Evolutionary conservation across 2,888 invertebrate species (phyloP).

Genomic region (Exephanes ischioxanthus): DNA sequence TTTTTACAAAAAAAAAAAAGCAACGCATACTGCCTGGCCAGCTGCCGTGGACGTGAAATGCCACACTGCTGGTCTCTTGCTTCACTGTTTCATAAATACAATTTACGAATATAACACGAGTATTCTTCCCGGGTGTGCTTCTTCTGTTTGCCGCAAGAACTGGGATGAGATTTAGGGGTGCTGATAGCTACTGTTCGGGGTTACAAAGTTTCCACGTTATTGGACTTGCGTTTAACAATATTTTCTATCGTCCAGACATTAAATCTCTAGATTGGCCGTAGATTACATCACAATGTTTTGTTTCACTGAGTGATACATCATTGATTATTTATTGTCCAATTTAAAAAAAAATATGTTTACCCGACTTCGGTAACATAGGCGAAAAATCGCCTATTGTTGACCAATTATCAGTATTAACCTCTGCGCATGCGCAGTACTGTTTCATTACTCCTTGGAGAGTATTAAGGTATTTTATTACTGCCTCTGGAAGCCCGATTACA

Average conservation of each 20-base stretch:
- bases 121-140: background rate
- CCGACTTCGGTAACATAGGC: too few relatives aligned
- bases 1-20: background rate
- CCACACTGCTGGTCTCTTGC: background rate
- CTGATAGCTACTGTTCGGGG: background rate
- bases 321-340: too few relatives aligned
- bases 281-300: background rate
- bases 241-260: background rate
- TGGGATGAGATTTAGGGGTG: background rate
- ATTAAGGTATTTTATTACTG: too few relatives aligned
- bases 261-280: background rate
- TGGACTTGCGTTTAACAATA: background rate
- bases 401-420: too few relatives aligned
- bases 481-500: too few relatives aligned
- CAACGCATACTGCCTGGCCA: background rate
- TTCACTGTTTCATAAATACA: constrained; percentile 6
- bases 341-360: too few relatives aligned
- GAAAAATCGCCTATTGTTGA: too few relatives aligned
- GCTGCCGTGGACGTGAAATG: background rate
- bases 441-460: too few relatives aligned
- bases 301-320: background rate
- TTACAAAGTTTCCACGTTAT: background rate
- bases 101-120: background rate
- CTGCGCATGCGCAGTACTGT: too few relatives aligned
- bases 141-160: background rate